These are phyloP conservation scores for Exephanes ischioxanthus DNA, from an alignment of 2,888 invertebrate genomes.

Conservation along the genomic window DNA sequence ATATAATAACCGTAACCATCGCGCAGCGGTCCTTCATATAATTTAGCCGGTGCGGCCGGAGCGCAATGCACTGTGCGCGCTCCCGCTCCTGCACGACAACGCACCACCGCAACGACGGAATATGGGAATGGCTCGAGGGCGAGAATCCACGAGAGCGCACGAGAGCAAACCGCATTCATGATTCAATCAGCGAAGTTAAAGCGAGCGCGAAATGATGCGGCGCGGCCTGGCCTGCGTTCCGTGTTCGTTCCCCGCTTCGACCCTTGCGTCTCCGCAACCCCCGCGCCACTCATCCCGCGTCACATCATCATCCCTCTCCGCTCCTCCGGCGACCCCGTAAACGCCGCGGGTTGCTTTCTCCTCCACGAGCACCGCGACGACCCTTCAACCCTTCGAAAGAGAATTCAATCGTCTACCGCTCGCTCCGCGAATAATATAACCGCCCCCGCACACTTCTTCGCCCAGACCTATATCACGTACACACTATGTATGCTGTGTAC, in stretches of 20 bases:
- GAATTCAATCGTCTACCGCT: constrained; percentile 64
- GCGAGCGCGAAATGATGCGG: constrained; percentile 80
- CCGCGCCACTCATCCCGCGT: constrained; percentile 38
- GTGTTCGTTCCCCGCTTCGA: constrained; percentile 54
- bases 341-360: constrained; percentile 43
- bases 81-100: constrained; percentile 18
- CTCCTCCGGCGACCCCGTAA: constrained; percentile 20
- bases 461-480: constrained; percentile 11
- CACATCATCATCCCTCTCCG: constrained; percentile 32
- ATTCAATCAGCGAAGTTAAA: constrained; percentile 80
- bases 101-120: constrained; percentile 49
- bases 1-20: constrained; percentile 18
- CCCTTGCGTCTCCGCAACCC: constrained; percentile 34
- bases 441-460: constrained; percentile 7
- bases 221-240: constrained; percentile 60
- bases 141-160: constrained; percentile 50
- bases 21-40: constrained; percentile 46
- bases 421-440: constrained; percentile 3
- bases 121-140: constrained; percentile 52
- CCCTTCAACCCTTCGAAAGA: constrained; percentile 55
- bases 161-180: constrained; percentile 73
- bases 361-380: constrained; percentile 22
- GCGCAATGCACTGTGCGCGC: background rate
- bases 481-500: constrained; percentile 16
- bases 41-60: constrained; percentile 47